Conservation (phyloP, 2,888 invertebrate genomes). For the Tryphoninae sp. region DNA sequence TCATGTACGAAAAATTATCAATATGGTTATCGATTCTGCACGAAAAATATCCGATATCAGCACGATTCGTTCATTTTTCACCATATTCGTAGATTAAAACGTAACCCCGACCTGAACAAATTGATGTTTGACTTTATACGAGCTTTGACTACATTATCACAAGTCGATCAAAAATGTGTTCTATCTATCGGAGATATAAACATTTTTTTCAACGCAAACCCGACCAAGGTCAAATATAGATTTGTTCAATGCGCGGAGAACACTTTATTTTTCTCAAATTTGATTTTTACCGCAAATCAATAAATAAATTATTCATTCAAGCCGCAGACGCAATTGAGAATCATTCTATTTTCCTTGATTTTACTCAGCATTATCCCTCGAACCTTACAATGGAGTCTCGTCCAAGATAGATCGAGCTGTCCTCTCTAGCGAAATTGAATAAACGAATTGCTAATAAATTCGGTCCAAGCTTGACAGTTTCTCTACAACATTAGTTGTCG, state of each 20-base stretch:
- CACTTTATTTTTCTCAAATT: constrained; percentile 1
- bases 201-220: constrained; percentile 14
- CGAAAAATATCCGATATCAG: no score
- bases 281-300: neutral
- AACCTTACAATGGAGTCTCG: neutral
- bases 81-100: neutral
- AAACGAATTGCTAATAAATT: neutral
- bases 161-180: constrained; percentile 3
- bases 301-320: neutral
- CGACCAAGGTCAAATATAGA: constrained; percentile 21
- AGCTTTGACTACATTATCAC: constrained; percentile 42
- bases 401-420: neutral
- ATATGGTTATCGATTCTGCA: no score
- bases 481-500: neutral
- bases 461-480: neutral
- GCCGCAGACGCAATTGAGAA: neutral
- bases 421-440: neutral
- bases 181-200: neutral
- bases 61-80: neutral
- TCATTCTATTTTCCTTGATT: neutral
- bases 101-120: neutral
- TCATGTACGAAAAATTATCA: no score
- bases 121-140: constrained; percentile 27
- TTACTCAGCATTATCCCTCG: neutral
- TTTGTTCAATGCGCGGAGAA: neutral